Conservation (phyloP, 2,113 vertebrate genomes). For the Nothobranchius furzeri region DNA sequence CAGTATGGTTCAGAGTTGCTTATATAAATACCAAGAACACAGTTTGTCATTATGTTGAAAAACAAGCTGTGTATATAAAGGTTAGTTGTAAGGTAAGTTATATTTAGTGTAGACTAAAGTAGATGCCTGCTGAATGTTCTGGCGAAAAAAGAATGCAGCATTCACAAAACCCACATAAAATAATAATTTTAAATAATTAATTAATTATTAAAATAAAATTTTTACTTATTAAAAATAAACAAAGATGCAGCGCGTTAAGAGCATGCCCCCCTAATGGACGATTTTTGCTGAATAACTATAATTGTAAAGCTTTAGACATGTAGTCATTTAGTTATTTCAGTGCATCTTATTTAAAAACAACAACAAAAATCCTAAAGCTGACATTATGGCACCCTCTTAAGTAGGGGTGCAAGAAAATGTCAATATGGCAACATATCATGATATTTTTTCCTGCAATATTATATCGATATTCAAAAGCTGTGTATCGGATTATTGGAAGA, state of each 20-base stretch:
- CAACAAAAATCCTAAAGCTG: too few species aligned
- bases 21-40: not conserved
- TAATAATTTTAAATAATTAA: not conserved
- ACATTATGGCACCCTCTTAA: too few species aligned
- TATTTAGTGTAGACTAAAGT: not conserved
- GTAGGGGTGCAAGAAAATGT: too few species aligned
- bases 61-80: not conserved
- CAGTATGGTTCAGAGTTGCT: not conserved
- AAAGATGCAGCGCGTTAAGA: not conserved
- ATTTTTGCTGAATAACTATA: too few species aligned
- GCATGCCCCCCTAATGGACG: too few species aligned
- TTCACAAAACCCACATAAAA: not conserved
- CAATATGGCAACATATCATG: too few species aligned
- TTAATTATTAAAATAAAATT: not conserved
- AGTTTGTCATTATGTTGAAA: not conserved
- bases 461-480: too few species aligned
- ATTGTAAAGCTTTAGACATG: too few species aligned
- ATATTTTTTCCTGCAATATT: too few species aligned
- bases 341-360: too few species aligned
- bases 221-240: not conserved
- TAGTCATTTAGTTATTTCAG: too few species aligned
- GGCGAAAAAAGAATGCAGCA: not conserved
- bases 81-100: not conserved
- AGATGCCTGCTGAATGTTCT: not conserved
- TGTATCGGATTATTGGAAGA: too few species aligned